Evolutionary conservation across 2,113 vertebrate species (phyloP).

Genomic region (Colinus virginianus): DNA sequence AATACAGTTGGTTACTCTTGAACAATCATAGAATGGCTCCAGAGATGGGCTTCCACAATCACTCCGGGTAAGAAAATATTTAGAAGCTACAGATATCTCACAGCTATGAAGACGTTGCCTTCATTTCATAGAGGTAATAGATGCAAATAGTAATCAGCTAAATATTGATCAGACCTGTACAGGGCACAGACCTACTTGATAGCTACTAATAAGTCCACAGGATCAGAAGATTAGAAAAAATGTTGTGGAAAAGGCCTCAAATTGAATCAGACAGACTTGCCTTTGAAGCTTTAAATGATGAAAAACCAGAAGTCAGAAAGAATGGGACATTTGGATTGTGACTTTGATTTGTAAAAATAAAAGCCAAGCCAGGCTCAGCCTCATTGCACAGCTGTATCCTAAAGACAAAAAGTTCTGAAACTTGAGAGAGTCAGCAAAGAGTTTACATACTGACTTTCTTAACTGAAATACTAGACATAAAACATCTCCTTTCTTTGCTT

Average conservation of each 20-base stretch:
- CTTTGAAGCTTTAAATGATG: neutral
- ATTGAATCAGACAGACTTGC: neutral
- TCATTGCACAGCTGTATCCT: neutral
- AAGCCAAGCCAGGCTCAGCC: neutral
- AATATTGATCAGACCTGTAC: neutral
- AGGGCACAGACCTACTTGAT: neutral
- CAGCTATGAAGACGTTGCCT: neutral
- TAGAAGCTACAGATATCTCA: neutral
- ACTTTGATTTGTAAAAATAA: neutral
- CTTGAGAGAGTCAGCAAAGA: neutral
- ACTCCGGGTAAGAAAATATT: neutral
- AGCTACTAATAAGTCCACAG: neutral
- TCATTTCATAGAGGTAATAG: neutral
- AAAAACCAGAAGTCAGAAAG: neutral
- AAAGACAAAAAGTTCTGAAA: neutral
- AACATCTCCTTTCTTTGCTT: neutral
- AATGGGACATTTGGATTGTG: neutral
- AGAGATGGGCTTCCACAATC: too few species aligned
- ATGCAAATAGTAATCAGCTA: neutral
- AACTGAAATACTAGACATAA: neutral
- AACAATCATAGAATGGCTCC: neutral
- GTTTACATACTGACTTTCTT: neutral
- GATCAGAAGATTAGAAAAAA: neutral
- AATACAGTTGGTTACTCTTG: neutral
- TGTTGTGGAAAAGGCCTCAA: neutral